These are phyloP conservation scores for Ianthella basta DNA, from an alignment of 37 sponge, comb jelly and placozoan species.

Conservation along the genomic window DNA sequence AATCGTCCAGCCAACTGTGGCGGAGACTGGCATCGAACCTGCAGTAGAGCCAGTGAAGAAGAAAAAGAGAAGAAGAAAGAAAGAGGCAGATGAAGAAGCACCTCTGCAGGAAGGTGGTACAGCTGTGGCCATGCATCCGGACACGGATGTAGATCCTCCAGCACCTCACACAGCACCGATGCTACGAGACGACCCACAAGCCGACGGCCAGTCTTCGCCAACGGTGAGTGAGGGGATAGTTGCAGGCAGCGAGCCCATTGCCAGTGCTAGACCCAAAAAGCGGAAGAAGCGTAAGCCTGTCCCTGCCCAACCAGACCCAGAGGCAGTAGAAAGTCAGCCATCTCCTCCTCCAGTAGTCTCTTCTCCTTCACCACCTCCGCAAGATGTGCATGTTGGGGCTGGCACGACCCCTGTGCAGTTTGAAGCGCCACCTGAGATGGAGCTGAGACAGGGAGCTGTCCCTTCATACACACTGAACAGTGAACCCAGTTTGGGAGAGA, in stretches of 20 bases:
- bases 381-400: neutral
- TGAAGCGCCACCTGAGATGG: neutral
- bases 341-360: no score
- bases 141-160: neutral
- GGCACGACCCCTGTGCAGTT: neutral
- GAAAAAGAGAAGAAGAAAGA: constrained; percentile 11
- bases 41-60: neutral
- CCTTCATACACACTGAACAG: neutral
- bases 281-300: neutral
- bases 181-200: constrained; percentile 9
- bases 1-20: neutral
- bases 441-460: neutral
- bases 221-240: neutral
- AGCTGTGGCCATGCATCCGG: neutral
- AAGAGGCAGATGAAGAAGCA: constrained; percentile 14
- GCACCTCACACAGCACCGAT: neutral
- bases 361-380: neutral
- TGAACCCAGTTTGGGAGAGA: neutral
- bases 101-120: neutral
- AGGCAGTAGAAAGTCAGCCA: neutral
- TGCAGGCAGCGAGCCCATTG: neutral
- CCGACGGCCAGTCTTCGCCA: neutral
- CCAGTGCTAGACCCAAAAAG: neutral
- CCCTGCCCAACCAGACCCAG: neutral
- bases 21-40: neutral